Evolutionary conservation across 2,113 vertebrate genomes (phyloP), one percentile per base, ranked within the genome.

Genomic region (Neogobius melanostomus): DNA sequence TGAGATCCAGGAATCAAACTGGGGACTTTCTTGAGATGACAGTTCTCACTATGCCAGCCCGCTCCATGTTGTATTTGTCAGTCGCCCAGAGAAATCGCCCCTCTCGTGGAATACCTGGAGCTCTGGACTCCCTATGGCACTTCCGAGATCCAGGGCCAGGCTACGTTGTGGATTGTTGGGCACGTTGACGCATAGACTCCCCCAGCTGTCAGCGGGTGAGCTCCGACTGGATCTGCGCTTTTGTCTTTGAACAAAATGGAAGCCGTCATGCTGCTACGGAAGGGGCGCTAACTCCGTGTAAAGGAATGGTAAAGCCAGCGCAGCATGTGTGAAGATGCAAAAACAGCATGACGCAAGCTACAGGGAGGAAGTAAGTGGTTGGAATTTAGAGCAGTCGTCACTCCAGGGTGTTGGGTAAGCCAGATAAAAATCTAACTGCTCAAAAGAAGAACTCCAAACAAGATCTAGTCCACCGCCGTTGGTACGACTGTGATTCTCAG

Each of bases 221-320:
- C n/a, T 64, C 76, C 82, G 83, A 82, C 68, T 45, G 71, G 86
- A 87, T 79, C 85, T 78, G 70, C 50, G 76, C 43, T 68, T 84
- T 87, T 83, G 80, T 89, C 64, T 83, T 68, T 56, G 61, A 75
- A 71, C 68, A 67, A 66, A 84, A 53, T 5, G 84, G 74, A 81
- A 84, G 72, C 84, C 81, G 86, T 87, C 84, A 88, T 42, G 65
- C 36, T 21, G 64, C 53, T 76, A 74, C 52, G 66, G 65, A 63
- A n/a, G 64, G 59, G 60, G 56, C 46, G 72, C 54, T 66, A 16
- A 49, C 44, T 60, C 56, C 28, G 5, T 49, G 52, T 62, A 56
- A 72, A 73, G 66, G n/a, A 43, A 46, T 50, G 74, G 42, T 9
- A 51, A 62, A 73, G 4, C 21, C 21, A 28, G 43, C 63, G 1